Evolutionary conservation across 2,888 invertebrate genomes (phyloP), one percentile per base, ranked within the genome.

Genomic region (Drosophila robusta): DNA sequence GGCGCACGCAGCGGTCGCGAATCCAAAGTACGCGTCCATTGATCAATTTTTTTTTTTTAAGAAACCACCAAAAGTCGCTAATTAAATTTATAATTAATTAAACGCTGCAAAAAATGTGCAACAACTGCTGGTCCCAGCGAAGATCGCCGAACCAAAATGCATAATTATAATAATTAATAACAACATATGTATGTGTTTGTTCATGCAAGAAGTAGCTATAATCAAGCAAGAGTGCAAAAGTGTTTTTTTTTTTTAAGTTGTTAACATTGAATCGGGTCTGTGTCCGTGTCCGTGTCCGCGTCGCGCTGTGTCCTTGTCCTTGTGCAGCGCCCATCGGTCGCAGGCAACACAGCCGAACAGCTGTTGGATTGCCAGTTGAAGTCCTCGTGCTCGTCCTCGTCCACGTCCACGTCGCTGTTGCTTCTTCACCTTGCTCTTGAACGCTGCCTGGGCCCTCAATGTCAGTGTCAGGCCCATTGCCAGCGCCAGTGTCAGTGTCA

Each of bases 1-100:
- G 90, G 90, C 91, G 89, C 86, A 88, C 83, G 88, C 89, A 90
- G 87, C 90, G 89, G 91, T 89, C 90, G 89, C 78, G 69, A 72
- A 66, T 63, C 56, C 26, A 9, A 58, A 70, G 73, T 12, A 34
- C 82, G 80, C 80, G 76, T 54, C 70, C 68, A 70, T 41, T 16
- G 14, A 47, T 36, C 39, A 65, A 65, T 36, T 45, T 18, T 18
- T 18, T 18, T 18, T 18, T 18, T 18, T 18, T 18, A 18, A 18
- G 2, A 57, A 68, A 70, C 47, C 42, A 47, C 44, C 64, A 56
- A 64, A 45, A 44, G 58, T 57, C 56, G 61, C 56, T 55, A 54
- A 56, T 57, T 52, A 51, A 75, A 51, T 44, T 58, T 39, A 12
- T 44, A 67, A 64, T 50, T 29, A 26, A 34, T 42, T 11, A 44